Conservation (phyloP, 2,888 invertebrate species). For the Pristionchus mayeri region DNA sequence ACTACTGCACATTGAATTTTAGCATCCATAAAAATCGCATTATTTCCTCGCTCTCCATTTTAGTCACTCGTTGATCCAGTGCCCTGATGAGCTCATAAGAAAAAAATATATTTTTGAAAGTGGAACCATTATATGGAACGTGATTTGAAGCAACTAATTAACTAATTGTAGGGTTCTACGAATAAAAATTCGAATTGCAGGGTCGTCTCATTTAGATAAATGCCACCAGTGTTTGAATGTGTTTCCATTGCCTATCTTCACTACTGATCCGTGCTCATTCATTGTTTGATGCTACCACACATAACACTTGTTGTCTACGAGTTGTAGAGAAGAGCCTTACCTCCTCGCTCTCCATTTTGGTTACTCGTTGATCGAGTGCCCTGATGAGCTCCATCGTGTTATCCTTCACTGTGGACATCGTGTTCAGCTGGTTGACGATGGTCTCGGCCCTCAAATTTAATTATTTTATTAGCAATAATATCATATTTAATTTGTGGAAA, state of each 20-base stretch:
- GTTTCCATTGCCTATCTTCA: no score
- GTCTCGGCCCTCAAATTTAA: conserved; percentile 27
- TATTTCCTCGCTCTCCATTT: not conserved
- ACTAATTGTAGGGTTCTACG: no score
- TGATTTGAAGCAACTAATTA: no score
- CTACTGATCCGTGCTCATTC: no score
- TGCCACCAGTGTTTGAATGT: no score
- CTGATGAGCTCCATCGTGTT: not conserved
- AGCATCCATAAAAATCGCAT: no score
- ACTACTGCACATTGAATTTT: no score
- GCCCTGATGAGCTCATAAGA: not conserved
- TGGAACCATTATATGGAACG: not conserved
- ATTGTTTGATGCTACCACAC: no score
- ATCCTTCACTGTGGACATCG: conserved; percentile 6
- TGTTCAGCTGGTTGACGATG: conserved; percentile 9
- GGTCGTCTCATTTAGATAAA: no score
- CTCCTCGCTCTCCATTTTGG: not conserved
- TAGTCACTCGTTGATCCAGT: conserved; percentile 12
- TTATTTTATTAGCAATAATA: not conserved
- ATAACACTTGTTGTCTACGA: not conserved
- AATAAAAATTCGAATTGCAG: no score
- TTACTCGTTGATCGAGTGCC: conserved; percentile 26
- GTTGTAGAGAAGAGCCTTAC: not conserved
- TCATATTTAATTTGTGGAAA: not conserved
- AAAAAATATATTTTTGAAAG: no score